Evolutionary conservation across 2,113 vertebrate species (phyloP), one percentile per base, ranked within the genome.

Genomic region (Agapornis roseicollis): DNA sequence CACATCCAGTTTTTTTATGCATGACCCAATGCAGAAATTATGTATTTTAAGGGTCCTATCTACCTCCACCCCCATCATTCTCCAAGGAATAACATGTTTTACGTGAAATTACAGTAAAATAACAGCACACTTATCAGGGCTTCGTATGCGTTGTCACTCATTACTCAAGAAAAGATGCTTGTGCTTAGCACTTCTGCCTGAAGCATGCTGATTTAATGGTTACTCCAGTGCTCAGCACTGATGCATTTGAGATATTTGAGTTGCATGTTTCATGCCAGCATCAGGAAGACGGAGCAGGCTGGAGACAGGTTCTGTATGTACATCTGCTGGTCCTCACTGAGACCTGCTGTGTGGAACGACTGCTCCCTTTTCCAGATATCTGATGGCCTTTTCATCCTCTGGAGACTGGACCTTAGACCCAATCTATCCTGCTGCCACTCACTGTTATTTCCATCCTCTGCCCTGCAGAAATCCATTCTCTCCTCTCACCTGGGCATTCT

Each of bases 11-110:
- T 71, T 85, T 17, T 63, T 90, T 80, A 71, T 80, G 47, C 71
- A 93, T 96, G 90, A 96, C 25, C 94, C 83, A 92, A 74, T 84
- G 87, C 56, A 96, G 64, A 92, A 97, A 94, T 94, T 77, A 89
- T 86, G 84, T 71, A 71, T 84, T 92, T 91, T 50, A 60, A 64
- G 77, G 70, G 72, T 93, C 42, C 33, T 47, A 27, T 63, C 52
- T 74, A 94, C 77, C 72, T 78, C 95, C 88, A 78, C 55, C 12
- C 82, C 44, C 46, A 73, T 5, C 29, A 31, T 29, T 69, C 55
- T 76, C 78, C 42, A 61, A 79, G 72, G 74, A 87, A 47, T 61
- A 74, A 69, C 20, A 44, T 35, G n/a, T 15, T 92, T 74, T 52
- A 81, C 61, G 7, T 9, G 82, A 76, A 94, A 60, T 11, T 39